Base-by-base conservation (phyloP, 2,888 invertebrate genomes). In the Carpatolechia fugitivella region DNA sequence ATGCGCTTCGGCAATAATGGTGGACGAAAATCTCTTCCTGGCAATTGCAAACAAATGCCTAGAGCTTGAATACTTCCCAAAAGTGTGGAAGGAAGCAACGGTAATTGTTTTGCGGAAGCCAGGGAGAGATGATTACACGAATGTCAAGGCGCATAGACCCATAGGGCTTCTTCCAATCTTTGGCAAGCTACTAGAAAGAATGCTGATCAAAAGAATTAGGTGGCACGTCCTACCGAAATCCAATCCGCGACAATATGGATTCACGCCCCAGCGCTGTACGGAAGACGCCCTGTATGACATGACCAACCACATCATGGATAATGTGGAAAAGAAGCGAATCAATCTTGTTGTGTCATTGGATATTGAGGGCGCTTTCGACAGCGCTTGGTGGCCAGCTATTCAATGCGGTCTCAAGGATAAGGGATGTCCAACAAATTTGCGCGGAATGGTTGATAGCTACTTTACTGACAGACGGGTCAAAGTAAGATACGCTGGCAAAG, bases 41-140 rank as follows among this genome's bases (percentile, higher is more conserved):
- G 51, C 51, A 3, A 38, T 55, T 2, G 16, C 24, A 7, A 57
- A 57, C 20, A 44, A 40, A 24, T 57, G 55, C 31, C 50, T 57
- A 16, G 20, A 38, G 46, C 20, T 33, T 29, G 53, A 50, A 14
- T 30, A 54, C 14, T 55, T 63, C n/a, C 58, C 56, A 4, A 49
- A 10, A 4, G 5, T 7, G 1, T 62, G 64, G 64, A 62, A 62
- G 29, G 3, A 20, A 7, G 60, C 58, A 1, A 52, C 41, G 8
- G 57, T 64, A 18, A 48, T 46, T 8, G 38, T 56, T 1, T 49
- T 64, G 6, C 53, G 57, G 3, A 64, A 64, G 41, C 49, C 59
- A 1, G 56, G 56, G 1, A 62, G 57, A 29, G 57, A 59, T 6
- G 56, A 57, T 35, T 36, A 50, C 8, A 33, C 46, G 5, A 24